Conservation (phyloP, 1,140 invertebrate species). For the Aphis craccivora region DNA sequence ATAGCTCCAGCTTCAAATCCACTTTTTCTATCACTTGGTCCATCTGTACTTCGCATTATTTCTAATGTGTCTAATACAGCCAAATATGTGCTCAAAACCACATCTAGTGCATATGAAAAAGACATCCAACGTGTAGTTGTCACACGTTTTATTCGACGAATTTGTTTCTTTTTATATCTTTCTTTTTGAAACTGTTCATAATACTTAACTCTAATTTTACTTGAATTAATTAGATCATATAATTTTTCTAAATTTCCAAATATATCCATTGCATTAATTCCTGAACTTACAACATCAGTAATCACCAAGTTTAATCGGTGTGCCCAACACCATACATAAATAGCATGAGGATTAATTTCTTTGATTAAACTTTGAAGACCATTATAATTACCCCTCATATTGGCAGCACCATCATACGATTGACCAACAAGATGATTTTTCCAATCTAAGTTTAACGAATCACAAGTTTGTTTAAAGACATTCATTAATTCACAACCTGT, state of each 20-base stretch:
- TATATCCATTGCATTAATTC: background rate
- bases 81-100: background rate
- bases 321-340: background rate
- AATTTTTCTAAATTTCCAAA: conserved; percentile 28
- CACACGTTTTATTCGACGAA: background rate
- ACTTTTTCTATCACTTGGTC: background rate
- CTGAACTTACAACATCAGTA: background rate
- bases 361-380: background rate
- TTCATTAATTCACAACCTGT: background rate
- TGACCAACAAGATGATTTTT: background rate
- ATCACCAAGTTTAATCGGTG: background rate
- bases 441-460: background rate
- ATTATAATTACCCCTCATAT: conserved; percentile 18
- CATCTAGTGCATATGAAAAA: background rate
- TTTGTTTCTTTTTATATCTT: conserved; percentile 10
- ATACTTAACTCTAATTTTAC: background rate
- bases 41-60: background rate
- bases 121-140: conserved; percentile 19
- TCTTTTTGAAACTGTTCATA: conserved; percentile 20
- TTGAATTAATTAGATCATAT: background rate
- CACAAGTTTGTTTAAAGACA: background rate
- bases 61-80: conserved; percentile 1
- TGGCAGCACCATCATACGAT: conserved; percentile 2
- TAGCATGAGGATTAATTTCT: background rate
- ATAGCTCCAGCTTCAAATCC: conserved; percentile 2